Percentiles rank a stretch among this genome's conserved stretches.
Conservation (phyloP, 2,113 vertebrate species). For the Chaetura pelagica region DNA sequence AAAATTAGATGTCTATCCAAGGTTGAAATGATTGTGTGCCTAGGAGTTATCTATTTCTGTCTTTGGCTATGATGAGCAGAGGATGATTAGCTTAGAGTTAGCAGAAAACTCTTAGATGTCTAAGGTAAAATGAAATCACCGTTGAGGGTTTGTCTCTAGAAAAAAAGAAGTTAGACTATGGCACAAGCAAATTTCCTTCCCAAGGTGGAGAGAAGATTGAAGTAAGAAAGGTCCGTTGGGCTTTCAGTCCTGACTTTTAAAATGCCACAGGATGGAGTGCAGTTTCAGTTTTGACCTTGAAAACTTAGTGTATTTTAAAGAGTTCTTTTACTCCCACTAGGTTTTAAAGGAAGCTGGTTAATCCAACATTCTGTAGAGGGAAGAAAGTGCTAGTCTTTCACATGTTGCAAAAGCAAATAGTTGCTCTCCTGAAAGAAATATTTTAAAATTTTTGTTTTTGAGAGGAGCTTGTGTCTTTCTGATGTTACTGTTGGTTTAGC, state of each 20-base stretch:
- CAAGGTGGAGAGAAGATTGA: neutral
- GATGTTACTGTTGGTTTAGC: slow-evolving; percentile 17
- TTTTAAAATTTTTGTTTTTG: neutral
- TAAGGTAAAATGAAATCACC: neutral
- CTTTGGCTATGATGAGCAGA: neutral
- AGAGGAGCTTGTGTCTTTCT: slow-evolving; percentile 17
- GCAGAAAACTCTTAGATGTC: neutral
- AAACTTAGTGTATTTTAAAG: neutral
- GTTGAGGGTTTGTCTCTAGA: neutral
- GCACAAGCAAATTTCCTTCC: neutral
- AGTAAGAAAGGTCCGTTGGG: neutral
- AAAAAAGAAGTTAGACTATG: neutral
- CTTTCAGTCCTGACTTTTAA: neutral
- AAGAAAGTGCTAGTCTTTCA: neutral
- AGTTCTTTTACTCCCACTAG: neutral
- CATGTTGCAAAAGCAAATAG: neutral
- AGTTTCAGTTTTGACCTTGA: neutral
- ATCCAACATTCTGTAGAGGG: neutral
- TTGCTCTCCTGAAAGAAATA: neutral
- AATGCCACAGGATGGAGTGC: neutral
- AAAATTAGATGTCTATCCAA: neutral
- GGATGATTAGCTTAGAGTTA: neutral
- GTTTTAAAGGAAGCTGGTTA: neutral
- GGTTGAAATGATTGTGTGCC: neutral
- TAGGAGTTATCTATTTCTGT: neutral